Base-by-base conservation (phyloP, 2,113 vertebrate species). In the Prunella fulvescens region DNA sequence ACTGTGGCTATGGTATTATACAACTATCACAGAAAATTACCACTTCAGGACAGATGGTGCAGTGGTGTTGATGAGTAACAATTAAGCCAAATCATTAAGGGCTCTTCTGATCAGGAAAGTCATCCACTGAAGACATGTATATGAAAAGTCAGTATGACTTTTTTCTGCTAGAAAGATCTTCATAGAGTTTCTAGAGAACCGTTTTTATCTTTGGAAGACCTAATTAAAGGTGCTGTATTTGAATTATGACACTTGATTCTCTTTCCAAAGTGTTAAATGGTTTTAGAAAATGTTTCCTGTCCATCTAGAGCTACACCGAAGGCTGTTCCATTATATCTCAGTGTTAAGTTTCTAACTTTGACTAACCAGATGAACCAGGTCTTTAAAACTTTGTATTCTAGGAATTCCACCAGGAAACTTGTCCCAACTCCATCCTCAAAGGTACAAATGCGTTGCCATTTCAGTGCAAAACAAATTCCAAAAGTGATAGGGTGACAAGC, bases 71-170 rank as follows among this genome's bases (percentile, higher is more conserved):
- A 91, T 94, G 91, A 98, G 84, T 95, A 95, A 96, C 88, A 94
- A 95, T 92, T 98, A 97, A 93, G 84, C 80, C 76, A 11, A 97
- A 85, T 93, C 88, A 67, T 96, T 97, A 97, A 92, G 60, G 82
- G 81, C 84, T 96, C 84, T 94, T 91, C 82, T 95, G 92, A 93
- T 96, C 86, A 81, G 44, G 89, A 25, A 93, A 96, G 51, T 64
- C 1, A 22, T 79, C 48, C 81, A 92, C 91, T 88, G 67, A 96
- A 97, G 96, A 92, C 74, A 93, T 88, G 78, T 91, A 86, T 94
- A 96, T 86, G 74, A 93, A 96, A 97, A 93, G 81, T 53, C 94
- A 77, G 90, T 97, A 85, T 70, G 73, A 87, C 81, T 92, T 76
- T 82, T 77, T 96, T 90, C 76, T 86, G n/a, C 31, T 65, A 88